Evolutionary conservation across 2,113 vertebrate genomes (phyloP).

Genomic region (Zootoca vivipara): DNA sequence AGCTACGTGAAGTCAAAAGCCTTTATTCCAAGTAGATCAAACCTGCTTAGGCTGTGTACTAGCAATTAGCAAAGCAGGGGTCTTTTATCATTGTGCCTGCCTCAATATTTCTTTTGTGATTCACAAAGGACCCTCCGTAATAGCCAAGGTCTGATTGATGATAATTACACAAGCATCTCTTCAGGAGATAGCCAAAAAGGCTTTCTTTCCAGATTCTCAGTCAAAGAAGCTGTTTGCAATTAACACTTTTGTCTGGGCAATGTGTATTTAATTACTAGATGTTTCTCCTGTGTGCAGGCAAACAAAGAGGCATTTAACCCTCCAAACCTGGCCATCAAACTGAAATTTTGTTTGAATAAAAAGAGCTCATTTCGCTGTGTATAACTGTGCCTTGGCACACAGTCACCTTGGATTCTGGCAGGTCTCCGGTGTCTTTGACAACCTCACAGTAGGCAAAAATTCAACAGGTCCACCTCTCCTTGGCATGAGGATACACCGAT

Average conservation of each 20-base stretch:
- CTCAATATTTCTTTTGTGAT: slow-evolving; percentile 28
- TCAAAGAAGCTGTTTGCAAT: slow-evolving; percentile 23
- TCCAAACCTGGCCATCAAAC: slow-evolving; percentile 29
- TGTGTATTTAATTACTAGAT: neutral
- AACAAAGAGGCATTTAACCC: slow-evolving; percentile 20
- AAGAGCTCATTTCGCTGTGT: neutral
- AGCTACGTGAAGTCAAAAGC: slow-evolving; percentile 11
- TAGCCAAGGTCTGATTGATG: slow-evolving; percentile 24
- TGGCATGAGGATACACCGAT: neutral
- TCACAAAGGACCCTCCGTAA: slow-evolving; percentile 17
- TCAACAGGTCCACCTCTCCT: neutral
- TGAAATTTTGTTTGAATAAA: slow-evolving; percentile 20
- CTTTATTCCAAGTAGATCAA: neutral
- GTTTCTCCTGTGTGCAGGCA: neutral
- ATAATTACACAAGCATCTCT: slow-evolving; percentile 14
- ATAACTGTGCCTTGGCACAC: neutral
- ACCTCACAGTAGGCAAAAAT: neutral
- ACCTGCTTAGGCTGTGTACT: neutral
- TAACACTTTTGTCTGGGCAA: neutral
- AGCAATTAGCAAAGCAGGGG: slow-evolving; percentile 21
- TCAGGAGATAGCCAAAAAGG: slow-evolving; percentile 6
- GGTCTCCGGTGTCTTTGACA: neutral
- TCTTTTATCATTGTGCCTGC: slow-evolving; percentile 7
- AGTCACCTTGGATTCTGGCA: neutral
- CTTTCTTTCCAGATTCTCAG: neutral